Conservation (phyloP, 2,113 vertebrate genomes). For the Pseudorasbora parva region DNA sequence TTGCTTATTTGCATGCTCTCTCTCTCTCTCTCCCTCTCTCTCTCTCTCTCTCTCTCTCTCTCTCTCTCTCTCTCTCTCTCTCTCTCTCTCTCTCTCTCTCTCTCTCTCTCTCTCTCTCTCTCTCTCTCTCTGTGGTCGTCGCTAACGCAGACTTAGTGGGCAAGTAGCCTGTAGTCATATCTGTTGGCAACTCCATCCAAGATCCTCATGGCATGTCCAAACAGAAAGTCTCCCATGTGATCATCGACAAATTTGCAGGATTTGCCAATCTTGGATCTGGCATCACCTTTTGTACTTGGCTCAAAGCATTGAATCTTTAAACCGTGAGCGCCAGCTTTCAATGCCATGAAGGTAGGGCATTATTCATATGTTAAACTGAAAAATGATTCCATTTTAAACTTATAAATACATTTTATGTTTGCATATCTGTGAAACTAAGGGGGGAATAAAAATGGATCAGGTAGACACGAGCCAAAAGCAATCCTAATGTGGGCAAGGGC, state of each 20-base stretch:
- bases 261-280: conserved; percentile 22
- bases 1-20: conserved; percentile 45
- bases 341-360: not conserved
- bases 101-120: not conserved
- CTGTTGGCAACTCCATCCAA: conserved; percentile 67
- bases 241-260: not conserved
- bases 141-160: conserved; percentile 67
- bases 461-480: conserved; percentile 30
- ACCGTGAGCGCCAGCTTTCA: not conserved
- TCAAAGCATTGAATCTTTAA: not conserved
- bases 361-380: not conserved
- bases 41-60: no score
- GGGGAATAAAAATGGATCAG: conserved; percentile 21
- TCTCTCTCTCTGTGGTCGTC: conserved; percentile 4
- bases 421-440: not conserved
- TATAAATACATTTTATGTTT: conserved; percentile 2
- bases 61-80: not conserved
- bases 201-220: conserved; percentile 54
- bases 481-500: conserved; percentile 50
- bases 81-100: no score
- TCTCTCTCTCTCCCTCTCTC: no score
- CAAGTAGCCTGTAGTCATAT: conserved; percentile 70
- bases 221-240: conserved; percentile 21
- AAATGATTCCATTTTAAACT: not conserved
- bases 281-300: conserved; percentile 19